These are phyloP conservation scores for Tauraco erythrolophus DNA, from an alignment of 2,113 vertebrate species.

Conservation along the genomic window DNA sequence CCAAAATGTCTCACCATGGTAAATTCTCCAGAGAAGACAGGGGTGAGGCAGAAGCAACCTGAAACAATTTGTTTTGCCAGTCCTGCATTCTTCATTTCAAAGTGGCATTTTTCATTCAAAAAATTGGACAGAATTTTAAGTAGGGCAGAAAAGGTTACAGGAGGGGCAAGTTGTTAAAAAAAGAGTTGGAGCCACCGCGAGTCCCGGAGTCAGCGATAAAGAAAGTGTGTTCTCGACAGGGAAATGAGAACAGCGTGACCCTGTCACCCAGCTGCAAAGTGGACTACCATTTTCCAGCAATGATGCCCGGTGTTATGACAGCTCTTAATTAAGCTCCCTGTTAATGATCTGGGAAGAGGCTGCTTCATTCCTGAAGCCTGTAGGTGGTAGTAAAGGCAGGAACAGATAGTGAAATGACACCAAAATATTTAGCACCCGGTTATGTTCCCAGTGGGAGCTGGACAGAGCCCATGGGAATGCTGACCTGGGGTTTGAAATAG, in stretches of 20 bases:
- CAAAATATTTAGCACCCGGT: conserved; percentile 41
- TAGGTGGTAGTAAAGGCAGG: conserved; percentile 50
- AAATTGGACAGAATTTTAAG: neutral
- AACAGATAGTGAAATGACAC: conserved; percentile 39
- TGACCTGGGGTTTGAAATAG: conserved; percentile 55
- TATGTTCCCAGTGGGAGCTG: conserved; percentile 6
- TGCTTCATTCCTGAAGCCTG: conserved; percentile 52
- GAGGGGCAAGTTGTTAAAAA: neutral
- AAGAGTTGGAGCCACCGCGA: neutral
- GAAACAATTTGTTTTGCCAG: neutral
- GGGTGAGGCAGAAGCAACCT: neutral
- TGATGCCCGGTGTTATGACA: conserved; percentile 37
- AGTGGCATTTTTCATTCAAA: neutral
- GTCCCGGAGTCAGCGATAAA: neutral
- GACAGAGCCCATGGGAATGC: neutral
- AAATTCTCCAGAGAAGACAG: neutral
- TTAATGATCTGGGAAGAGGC: conserved; percentile 53
- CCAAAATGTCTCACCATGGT: neutral
- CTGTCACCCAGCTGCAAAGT: neutral
- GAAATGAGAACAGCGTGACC: neutral
- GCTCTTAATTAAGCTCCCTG: conserved; percentile 61
- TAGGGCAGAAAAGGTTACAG: neutral
- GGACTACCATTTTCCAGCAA: conserved; percentile 18
- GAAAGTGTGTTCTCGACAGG: neutral
- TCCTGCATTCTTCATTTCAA: neutral